A percentile compares a stretch with the other conserved stretches of the same genome.
Evolutionary conservation across 1,140 invertebrate species (phyloP).

Genomic region (Cydia strobilella): DNA sequence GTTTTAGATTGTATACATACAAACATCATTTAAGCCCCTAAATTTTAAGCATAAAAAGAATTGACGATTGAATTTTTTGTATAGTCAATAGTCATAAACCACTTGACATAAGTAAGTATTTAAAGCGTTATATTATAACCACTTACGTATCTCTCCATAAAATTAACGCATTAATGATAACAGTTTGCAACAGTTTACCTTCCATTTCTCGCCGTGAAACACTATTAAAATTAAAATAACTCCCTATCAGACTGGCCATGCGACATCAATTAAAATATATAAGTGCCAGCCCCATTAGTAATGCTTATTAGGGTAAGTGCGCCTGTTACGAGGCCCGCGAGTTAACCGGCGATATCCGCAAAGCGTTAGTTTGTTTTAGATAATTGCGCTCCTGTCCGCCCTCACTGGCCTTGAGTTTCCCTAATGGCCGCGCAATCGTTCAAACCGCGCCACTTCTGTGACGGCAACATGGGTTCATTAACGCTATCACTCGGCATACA

Average conservation of each 20-base stretch:
- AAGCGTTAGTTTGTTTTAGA: slow-evolving; percentile 60
- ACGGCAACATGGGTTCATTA: slow-evolving; percentile 74
- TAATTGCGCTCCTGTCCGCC: slow-evolving; percentile 64
- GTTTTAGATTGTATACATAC: too few relatives aligned
- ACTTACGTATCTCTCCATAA: too few relatives aligned
- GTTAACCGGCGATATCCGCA: slow-evolving; percentile 40
- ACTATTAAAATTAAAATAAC: slow-evolving; percentile 12
- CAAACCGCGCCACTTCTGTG: slow-evolving; percentile 64
- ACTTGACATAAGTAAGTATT: too few relatives aligned
- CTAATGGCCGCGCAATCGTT: slow-evolving; percentile 58
- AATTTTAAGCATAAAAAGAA: too few relatives aligned
- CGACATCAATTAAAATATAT: slow-evolving; percentile 26
- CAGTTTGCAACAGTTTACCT: too few relatives aligned
- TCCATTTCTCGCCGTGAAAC: background rate
- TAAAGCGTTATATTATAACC: too few relatives aligned
- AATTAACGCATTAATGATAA: too few relatives aligned
- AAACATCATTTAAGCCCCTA: too few relatives aligned
- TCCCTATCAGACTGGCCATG: background rate
- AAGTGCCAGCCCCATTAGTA: slow-evolving; percentile 15
- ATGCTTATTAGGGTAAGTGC: slow-evolving; percentile 31
- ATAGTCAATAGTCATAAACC: too few relatives aligned
- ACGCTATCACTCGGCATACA: slow-evolving; percentile 59
- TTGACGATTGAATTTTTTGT: too few relatives aligned
- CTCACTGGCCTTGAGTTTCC: slow-evolving; percentile 57
- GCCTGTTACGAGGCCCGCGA: slow-evolving; percentile 1